Percentiles rank a stretch among this genome's conserved stretches.
phyloP scores from a whole-genome alignment of 2,888 invertebrate species.

The Pyrrhosoma nymphula region DNA sequence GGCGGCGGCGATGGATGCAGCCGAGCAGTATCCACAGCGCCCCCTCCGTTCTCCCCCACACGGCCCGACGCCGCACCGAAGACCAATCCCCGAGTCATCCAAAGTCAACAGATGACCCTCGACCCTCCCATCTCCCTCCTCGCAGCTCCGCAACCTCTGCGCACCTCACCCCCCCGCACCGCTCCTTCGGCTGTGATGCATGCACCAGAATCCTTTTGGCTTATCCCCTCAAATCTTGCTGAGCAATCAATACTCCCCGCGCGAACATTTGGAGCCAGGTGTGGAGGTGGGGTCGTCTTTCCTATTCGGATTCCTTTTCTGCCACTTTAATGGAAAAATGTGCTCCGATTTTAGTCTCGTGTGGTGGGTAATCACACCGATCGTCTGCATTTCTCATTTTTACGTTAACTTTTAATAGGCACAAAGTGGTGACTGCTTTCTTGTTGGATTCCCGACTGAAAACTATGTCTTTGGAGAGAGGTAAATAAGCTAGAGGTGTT shows the following conservation, averaged over 20 bases:
- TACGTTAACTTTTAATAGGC: too few relatives aligned
- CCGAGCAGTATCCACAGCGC: background rate
- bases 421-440: too few relatives aligned
- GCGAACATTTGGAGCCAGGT: background rate
- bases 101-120: background rate
- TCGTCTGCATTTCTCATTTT: too few relatives aligned
- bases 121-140: background rate
- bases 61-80: background rate
- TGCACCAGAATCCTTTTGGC: background rate
- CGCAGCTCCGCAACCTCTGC: too few relatives aligned
- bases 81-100: background rate
- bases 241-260: background rate
- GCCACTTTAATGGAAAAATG: background rate
- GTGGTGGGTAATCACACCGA: too few relatives aligned
- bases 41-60: background rate
- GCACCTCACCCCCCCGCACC: background rate
- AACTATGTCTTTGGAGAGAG: too few relatives aligned
- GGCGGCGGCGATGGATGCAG: background rate
- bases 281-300: too few relatives aligned
- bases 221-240: background rate
- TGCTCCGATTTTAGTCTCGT: too few relatives aligned
- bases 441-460: too few relatives aligned
- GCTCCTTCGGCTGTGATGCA: background rate
- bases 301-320: background rate
- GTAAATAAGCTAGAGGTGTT: too few relatives aligned